A percentile compares a stretch with the other conserved stretches of the same genome.
These are phyloP conservation scores for Lobophora halterata DNA, from an alignment of 2,888 invertebrate species.

Conservation along the genomic window DNA sequence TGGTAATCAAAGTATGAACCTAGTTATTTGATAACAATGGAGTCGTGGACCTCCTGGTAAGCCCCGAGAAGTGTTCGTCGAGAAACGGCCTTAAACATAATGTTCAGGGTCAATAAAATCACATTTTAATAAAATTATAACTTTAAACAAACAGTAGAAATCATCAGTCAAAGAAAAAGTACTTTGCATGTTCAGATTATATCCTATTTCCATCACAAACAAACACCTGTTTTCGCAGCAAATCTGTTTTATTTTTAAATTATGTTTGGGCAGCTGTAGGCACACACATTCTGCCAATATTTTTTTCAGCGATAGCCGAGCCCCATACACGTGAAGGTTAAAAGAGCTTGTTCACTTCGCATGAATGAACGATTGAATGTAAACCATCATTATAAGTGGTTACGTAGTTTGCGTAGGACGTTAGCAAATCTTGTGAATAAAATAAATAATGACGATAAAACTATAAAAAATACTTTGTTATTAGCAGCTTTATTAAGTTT, in stretches of 20 bases:
- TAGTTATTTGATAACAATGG: too few species aligned
- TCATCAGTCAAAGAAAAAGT: conserved; percentile 24
- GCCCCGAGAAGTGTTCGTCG: too few species aligned
- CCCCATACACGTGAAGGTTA: conserved; percentile 30
- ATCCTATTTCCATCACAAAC: conserved; percentile 27
- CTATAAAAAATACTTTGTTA: too few species aligned
- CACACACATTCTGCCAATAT: conserved; percentile 47
- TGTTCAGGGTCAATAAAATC: too few species aligned
- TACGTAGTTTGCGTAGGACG: conserved; percentile 22
- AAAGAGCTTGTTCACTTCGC: conserved; percentile 19
- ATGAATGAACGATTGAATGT: conserved; percentile 31
- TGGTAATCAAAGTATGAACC: too few species aligned
- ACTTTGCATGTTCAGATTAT: conserved; percentile 36
- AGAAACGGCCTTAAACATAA: too few species aligned
- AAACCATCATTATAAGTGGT: conserved; percentile 13
- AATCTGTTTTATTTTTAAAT: conserved; percentile 51
- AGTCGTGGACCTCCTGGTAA: too few species aligned
- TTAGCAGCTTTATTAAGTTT: too few species aligned
- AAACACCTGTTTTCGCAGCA: conserved; percentile 59
- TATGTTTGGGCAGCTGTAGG: conserved; percentile 29
- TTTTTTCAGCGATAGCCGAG: conserved; percentile 38
- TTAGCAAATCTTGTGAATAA: conserved; percentile 21
- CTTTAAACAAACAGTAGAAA: too few species aligned
- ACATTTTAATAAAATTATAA: too few species aligned
- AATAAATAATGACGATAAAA: conserved; percentile 21